Evolutionary conservation across 1,140 invertebrate species (phyloP).

Genomic region (Sminthurides bifidus): DNA sequence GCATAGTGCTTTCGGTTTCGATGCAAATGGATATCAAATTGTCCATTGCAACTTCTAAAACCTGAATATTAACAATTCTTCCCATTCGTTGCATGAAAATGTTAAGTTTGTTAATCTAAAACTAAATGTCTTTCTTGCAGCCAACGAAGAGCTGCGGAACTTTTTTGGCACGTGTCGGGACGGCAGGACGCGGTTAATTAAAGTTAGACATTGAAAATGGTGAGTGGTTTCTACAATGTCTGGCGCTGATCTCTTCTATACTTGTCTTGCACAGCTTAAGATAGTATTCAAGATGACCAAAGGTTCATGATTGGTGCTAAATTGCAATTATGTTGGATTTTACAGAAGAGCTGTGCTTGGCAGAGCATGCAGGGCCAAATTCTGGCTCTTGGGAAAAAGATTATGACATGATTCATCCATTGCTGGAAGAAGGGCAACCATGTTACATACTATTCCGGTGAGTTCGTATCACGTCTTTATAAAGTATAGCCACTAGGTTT

Average conservation of each 20-base stretch:
- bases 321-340: no score
- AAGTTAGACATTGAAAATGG: slow-evolving; percentile 78
- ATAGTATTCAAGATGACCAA: slow-evolving; percentile 1
- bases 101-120: slow-evolving; percentile 18
- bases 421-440: slow-evolving; percentile 76
- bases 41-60: slow-evolving; percentile 9
- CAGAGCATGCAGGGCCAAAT: slow-evolving; percentile 51
- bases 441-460: slow-evolving; percentile 83
- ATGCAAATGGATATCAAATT: background rate
- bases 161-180: slow-evolving; percentile 70
- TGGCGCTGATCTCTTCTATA: no score
- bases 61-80: slow-evolving; percentile 16
- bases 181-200: slow-evolving; percentile 64
- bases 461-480: slow-evolving; percentile 12
- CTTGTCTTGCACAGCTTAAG: no score
- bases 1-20: no score
- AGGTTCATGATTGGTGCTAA: slow-evolving; percentile 6
- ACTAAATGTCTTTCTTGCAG: slow-evolving; percentile 48
- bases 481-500: background rate
- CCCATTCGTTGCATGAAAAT: background rate
- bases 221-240: slow-evolving; percentile 43
- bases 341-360: slow-evolving; percentile 63
- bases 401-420: slow-evolving; percentile 66
- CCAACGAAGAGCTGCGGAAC: slow-evolving; percentile 65
- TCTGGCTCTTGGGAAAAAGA: slow-evolving; percentile 69